Base-by-base conservation (phyloP, 2,797 vertebrate species). In the Mormyrops attenuatus region DNA sequence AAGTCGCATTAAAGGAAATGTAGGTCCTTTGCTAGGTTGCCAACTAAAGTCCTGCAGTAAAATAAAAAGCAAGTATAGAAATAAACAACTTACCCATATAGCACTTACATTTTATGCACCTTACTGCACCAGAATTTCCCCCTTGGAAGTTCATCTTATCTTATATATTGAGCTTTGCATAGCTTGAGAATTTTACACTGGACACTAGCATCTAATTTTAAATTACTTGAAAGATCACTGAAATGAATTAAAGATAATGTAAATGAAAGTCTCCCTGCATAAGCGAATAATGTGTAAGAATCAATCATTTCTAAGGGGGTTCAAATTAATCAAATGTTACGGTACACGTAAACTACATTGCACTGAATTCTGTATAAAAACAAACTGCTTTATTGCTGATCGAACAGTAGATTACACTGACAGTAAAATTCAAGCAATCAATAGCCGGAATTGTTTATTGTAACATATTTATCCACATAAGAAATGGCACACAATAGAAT, bases 181-280 rank as follows among this genome's bases (percentile, higher is more conserved):
- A 52, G 50, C 34, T 38, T 73, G 34, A 73, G 13, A 38, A 73
- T 73, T 73, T 73, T 38, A 38, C 69, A 73, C 69, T 73, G 34
- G 34, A 73, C 69, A 73, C 69, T 73, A 73, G 34, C 69, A 73
- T 73, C 69, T 73, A 41, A 73, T 73, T 73, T 73, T 73, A 73
- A 73, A 73, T 73, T 38, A 73, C 69, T 38, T 73, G 69, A 73
- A 73, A 38, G 34, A 38, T 41, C 69, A 73, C 69, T 73, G 15
- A 73, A 73, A 73, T 73, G 30, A 73, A 73, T 73, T 38, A 38
- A 41, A 73, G 2, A 34, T 38, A 73, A 73, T 73, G 5, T 73
- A 38, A 73, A 73, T 38, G 30, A 73, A 73, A 73, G 69, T 73
- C 69, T 73, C 5, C 34, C 41, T 73, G 15, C 34, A 73, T 73